phyloP scores from a whole-genome alignment of 2,113 vertebrate species.

The Lepus timidus region DNA sequence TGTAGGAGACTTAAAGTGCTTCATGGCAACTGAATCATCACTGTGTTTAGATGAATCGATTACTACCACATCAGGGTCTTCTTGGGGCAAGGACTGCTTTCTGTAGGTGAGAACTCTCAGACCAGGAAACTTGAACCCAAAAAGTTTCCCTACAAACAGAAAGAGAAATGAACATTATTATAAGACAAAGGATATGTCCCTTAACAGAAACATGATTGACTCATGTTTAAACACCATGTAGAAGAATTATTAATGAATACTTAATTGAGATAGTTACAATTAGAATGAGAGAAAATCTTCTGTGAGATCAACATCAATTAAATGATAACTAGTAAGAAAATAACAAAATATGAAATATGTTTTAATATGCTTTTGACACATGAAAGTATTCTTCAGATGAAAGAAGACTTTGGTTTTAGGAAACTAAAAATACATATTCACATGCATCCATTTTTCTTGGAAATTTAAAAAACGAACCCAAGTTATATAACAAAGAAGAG shows the following conservation, averaged over 20 bases:
- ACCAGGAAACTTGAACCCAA: constrained; percentile 95
- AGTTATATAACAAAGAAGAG: background rate
- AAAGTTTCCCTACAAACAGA: constrained; percentile 92
- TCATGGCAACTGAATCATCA: constrained; percentile 94
- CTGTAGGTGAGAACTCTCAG: constrained; percentile 94
- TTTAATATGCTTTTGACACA: background rate
- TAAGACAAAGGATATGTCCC: background rate
- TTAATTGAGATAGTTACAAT: background rate
- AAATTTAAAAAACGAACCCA: background rate
- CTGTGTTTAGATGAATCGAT: constrained; percentile 95
- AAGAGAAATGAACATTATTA: constrained; percentile 24
- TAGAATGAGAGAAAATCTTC: constrained; percentile 25
- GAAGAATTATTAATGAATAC: background rate
- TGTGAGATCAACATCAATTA: background rate
- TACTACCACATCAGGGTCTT: constrained; percentile 97
- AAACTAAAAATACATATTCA: constrained; percentile 20
- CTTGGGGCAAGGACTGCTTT: constrained; percentile 97
- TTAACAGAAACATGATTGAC: background rate
- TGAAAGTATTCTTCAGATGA: constrained; percentile 26
- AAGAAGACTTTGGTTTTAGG: background rate
- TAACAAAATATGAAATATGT: background rate
- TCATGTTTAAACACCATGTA: background rate
- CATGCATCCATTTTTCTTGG: background rate
- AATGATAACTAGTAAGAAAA: background rate
- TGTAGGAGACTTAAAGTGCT: constrained; percentile 95